Percentiles rank a stretch among this genome's conserved stretches.
phyloP scores from a whole-genome alignment of 2,113 vertebrate genomes.

The Nesospiza acunhae region DNA sequence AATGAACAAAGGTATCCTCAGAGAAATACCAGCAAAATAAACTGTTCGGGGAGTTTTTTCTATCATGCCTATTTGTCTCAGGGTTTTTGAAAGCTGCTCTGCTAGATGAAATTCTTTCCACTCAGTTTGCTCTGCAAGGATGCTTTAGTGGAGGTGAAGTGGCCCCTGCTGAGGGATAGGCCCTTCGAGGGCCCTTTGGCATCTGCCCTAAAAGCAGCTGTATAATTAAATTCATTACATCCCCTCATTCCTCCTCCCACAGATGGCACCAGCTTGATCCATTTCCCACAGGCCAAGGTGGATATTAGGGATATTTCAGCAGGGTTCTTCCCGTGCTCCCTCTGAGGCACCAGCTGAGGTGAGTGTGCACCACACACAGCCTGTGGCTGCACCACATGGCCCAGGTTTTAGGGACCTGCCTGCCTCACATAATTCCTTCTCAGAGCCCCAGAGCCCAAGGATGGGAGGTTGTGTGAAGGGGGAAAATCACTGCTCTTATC shows the following conservation, averaged over 20 bases:
- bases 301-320: neutral
- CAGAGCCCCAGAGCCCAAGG: neutral
- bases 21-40: neutral
- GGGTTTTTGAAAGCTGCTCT: neutral
- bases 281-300: neutral
- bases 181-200: neutral
- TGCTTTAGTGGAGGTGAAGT: neutral
- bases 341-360: neutral
- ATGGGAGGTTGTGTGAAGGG: accelerated
- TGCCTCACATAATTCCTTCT: neutral
- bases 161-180: neutral
- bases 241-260: neutral
- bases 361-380: accelerated
- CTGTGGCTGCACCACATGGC: neutral
- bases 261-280: neutral
- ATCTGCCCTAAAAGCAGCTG: neutral
- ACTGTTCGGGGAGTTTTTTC: neutral
- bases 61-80: neutral
- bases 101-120: neutral
- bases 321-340: neutral
- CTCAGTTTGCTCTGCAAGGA: neutral
- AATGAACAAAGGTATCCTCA: neutral
- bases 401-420: neutral
- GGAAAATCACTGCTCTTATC: neutral
- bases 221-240: neutral